Evolutionary conservation across 2,797 vertebrate genomes (phyloP).

Genomic region (Sparidentex hasta): DNA sequence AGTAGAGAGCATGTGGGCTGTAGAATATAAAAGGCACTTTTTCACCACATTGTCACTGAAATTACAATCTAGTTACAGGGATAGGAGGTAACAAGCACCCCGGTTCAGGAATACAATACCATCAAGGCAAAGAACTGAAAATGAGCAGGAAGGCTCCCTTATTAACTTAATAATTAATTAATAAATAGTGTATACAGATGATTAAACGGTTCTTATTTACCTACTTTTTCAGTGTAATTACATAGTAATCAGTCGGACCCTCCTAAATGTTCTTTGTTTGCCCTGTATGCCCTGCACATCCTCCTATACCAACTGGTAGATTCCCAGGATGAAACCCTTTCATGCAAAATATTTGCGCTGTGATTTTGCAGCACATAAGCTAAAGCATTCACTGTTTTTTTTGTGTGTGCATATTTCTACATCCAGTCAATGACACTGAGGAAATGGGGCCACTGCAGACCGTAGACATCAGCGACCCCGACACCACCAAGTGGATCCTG

Average conservation of each 20-base stretch:
- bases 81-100: neutral
- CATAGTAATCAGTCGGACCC: too few species aligned
- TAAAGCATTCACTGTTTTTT: neutral
- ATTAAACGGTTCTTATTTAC: neutral
- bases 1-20: neutral
- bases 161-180: too few species aligned
- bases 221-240: neutral
- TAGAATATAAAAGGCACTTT: neutral
- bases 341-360: neutral
- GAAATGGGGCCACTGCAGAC: constrained; percentile 87
- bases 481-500: constrained; percentile 88
- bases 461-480: constrained; percentile 85
- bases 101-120: neutral
- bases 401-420: neutral
- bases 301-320: neutral
- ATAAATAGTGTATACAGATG: neutral
- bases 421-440: constrained; percentile 92
- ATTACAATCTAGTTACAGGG: neutral
- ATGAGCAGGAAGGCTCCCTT: neutral
- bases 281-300: neutral
- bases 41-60: neutral
- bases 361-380: neutral
- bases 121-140: neutral
- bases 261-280: neutral
- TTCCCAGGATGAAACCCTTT: neutral